Evolutionary conservation across 2,113 vertebrate genomes (phyloP).

Genomic region (Misgurnus anguillicaudatus): DNA sequence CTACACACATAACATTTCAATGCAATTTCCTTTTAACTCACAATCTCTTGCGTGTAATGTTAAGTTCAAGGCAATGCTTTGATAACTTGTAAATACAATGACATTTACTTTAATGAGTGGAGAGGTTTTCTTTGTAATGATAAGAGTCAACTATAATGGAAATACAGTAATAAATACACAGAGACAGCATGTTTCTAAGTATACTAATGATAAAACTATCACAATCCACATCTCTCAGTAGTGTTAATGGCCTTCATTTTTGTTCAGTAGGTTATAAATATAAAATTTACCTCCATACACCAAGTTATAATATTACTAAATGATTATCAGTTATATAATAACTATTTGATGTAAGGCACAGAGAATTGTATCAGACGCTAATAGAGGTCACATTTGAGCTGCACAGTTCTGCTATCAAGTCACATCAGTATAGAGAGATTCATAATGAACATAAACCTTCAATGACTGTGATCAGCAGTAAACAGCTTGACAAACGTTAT

Average conservation of each 20-base stretch:
- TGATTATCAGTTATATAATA: neutral
- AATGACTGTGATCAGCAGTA: neutral
- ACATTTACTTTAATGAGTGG: neutral
- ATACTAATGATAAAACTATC: neutral
- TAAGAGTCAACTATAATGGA: neutral
- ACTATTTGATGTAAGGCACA: neutral
- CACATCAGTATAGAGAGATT: neutral
- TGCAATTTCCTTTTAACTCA: neutral
- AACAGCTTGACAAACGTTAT: neutral
- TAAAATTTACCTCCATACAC: neutral
- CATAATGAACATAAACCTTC: neutral
- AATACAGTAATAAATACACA: neutral
- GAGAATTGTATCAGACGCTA: neutral
- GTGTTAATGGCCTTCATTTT: constrained; percentile 1
- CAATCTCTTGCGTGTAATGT: no score
- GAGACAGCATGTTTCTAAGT: neutral
- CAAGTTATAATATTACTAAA: no score
- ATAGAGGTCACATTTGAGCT: neutral
- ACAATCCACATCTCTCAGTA: neutral
- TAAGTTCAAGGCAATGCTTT: no score
- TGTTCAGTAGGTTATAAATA: neutral
- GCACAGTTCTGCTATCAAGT: neutral
- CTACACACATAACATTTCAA: neutral
- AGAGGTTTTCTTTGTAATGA: no score
- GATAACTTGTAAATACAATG: no score